These are phyloP conservation scores for Archivesica marissinica DNA, from an alignment of 1,140 invertebrate species.

Conservation along the genomic window DNA sequence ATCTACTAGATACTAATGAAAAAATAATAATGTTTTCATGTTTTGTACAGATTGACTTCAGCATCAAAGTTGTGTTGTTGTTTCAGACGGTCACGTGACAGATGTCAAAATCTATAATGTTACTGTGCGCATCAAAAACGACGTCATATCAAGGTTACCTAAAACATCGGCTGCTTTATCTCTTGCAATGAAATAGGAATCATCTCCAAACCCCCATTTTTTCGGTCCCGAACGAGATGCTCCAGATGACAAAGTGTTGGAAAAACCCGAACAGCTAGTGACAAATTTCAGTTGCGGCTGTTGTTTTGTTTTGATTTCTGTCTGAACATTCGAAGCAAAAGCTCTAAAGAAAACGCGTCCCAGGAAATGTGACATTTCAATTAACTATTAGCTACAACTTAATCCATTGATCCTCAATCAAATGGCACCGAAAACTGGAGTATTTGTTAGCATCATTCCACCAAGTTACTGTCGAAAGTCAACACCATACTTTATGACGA, in stretches of 20 bases:
- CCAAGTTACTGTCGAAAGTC: background rate
- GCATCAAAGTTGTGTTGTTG: background rate
- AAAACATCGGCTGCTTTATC: conserved; percentile 95
- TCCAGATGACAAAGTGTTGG: conserved; percentile 81
- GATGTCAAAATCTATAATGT: conserved; percentile 49
- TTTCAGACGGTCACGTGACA: background rate
- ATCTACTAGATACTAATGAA: too few species aligned
- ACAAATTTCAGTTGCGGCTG: conserved; percentile 78
- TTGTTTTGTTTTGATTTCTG: conserved; percentile 77
- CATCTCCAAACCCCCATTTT: conserved; percentile 96
- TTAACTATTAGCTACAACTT: background rate
- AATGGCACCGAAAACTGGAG: background rate
- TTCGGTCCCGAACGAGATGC: conserved; percentile 88
- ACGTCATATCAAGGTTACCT: conserved; percentile 87
- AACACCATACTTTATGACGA: conserved; percentile 32
- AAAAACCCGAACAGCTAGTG: conserved; percentile 81
- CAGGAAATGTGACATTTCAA: conserved; percentile 78
- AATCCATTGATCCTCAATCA: background rate
- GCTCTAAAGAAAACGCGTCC: conserved; percentile 79
- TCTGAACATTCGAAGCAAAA: conserved; percentile 78
- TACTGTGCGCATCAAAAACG: background rate
- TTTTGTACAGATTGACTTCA: too few species aligned
- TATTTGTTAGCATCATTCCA: background rate
- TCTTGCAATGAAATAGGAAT: conserved; percentile 97
- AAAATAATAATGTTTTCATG: too few species aligned